phyloP scores from a whole-genome alignment of 1,140 invertebrate genomes.

The Nasonia longicornis region DNA sequence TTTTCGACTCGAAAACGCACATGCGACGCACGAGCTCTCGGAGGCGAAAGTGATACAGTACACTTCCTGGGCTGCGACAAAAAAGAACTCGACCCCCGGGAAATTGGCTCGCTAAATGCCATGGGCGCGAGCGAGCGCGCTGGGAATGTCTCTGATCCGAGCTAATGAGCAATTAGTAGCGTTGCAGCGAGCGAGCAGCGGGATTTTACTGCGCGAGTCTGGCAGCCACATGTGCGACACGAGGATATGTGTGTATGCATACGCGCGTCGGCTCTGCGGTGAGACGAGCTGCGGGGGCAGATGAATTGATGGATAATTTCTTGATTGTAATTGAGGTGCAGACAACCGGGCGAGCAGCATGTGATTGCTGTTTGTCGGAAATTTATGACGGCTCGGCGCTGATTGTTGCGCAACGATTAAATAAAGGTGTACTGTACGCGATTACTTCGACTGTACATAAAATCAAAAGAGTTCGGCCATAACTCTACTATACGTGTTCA shows the following conservation, averaged over 20 bases:
- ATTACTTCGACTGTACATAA: too few relatives aligned
- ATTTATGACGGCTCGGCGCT: not conserved
- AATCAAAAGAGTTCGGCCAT: too few relatives aligned
- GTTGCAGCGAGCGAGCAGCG: not conserved
- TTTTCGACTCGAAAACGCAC: too few relatives aligned
- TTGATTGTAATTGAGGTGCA: conserved; percentile 38
- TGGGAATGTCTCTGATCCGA: conserved; percentile 35
- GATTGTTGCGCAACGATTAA: too few relatives aligned
- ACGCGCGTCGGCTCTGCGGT: not conserved
- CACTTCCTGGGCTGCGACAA: too few relatives aligned
- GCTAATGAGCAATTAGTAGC: conserved; percentile 61
- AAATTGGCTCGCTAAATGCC: conserved; percentile 17
- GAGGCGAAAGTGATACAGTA: too few relatives aligned
- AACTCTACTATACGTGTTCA: too few relatives aligned
- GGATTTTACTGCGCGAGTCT: conserved; percentile 12
- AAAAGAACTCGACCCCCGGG: not conserved
- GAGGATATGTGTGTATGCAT: not conserved
- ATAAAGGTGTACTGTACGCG: too few relatives aligned
- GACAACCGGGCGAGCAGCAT: not conserved
- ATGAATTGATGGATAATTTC: conserved; percentile 39
- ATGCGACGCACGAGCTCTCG: too few relatives aligned
- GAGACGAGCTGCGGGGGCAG: not conserved
- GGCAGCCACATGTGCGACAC: not conserved
- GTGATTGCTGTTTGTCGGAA: not conserved
- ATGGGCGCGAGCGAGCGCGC: not conserved